Evolutionary conservation across 2,888 invertebrate species (phyloP).

Genomic region (Rhabditoides inermis): DNA sequence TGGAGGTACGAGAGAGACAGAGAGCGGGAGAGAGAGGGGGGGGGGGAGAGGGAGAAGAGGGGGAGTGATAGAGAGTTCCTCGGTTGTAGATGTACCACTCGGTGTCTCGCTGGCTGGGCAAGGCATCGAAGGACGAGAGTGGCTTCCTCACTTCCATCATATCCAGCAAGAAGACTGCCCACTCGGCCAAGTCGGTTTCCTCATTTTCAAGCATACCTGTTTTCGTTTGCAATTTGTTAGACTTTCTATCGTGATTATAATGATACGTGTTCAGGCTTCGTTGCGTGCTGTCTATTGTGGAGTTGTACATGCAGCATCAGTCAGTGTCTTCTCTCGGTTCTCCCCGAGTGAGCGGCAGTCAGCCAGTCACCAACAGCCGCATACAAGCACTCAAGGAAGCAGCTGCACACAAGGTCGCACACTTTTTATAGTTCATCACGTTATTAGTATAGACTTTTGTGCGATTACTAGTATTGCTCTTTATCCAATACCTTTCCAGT

Average conservation of each 20-base stretch:
- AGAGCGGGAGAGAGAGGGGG: too few species aligned
- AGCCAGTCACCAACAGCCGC: conserved; percentile 38
- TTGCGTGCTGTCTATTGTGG: conserved; percentile 27
- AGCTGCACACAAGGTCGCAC: conserved; percentile 26
- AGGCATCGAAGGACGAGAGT: conserved; percentile 21
- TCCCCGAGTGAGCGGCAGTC: conserved; percentile 12
- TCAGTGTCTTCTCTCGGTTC: conserved; percentile 3
- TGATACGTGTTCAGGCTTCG: conserved; percentile 29
- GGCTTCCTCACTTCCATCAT: conserved; percentile 19
- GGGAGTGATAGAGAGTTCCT: neutral
- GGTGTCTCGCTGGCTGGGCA: neutral
- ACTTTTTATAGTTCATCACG: too few species aligned
- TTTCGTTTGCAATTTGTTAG: conserved; percentile 1
- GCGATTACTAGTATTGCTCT: too few species aligned
- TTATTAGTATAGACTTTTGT: too few species aligned
- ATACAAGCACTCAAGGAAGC: conserved; percentile 35
- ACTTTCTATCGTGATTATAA: conserved; percentile 9
- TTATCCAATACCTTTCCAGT: conserved; percentile 9
- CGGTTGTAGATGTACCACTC: neutral
- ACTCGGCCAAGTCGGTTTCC: conserved; percentile 21
- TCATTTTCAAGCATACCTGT: neutral
- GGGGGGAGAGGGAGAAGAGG: conserved; percentile 15
- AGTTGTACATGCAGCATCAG: conserved; percentile 40
- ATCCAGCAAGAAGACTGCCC: conserved; percentile 23
- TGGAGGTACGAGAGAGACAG: too few species aligned